Conservation (phyloP, 2,797 vertebrate genomes). For the Oophaga sylvatica region DNA sequence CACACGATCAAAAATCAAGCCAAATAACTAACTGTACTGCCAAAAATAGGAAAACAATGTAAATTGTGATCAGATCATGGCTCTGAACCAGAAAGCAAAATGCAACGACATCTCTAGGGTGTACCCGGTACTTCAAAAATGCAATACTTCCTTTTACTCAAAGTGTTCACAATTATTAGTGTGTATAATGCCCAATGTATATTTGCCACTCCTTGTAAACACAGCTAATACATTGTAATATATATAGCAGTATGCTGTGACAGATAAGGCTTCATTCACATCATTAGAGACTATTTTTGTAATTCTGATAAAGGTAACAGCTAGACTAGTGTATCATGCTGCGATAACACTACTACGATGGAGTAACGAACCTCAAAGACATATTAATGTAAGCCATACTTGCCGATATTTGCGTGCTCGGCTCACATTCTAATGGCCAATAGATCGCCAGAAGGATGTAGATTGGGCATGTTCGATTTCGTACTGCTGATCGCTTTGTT, state of each 20-base stretch:
- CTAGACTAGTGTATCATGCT: too few relatives aligned
- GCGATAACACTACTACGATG: too few relatives aligned
- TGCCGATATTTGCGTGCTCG: too few relatives aligned
- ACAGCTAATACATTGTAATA: neutral
- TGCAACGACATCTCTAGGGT: constrained; percentile 34
- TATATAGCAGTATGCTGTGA: neutral
- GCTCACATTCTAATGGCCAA: too few relatives aligned
- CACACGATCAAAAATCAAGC: constrained; percentile 45
- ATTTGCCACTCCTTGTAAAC: neutral
- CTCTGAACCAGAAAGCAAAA: constrained; percentile 10
- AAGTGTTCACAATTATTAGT: neutral
- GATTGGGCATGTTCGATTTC: too few relatives aligned
- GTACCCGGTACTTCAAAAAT: constrained; percentile 15
- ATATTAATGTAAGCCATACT: too few relatives aligned
- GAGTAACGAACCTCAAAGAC: too few relatives aligned
- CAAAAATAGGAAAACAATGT: constrained; percentile 43
- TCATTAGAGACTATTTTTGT: too few relatives aligned
- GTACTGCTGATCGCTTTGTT: too few relatives aligned
- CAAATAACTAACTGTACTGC: constrained; percentile 52
- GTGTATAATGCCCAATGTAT: neutral
- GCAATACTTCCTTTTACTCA: neutral
- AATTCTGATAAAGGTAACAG: too few relatives aligned
- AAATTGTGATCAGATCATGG: constrained; percentile 43
- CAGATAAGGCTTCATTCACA: too few relatives aligned
- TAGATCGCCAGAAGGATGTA: too few relatives aligned